These are phyloP conservation scores for Chloroclystis v-ata DNA, from an alignment of 2,888 invertebrate species.

Conservation along the genomic window DNA sequence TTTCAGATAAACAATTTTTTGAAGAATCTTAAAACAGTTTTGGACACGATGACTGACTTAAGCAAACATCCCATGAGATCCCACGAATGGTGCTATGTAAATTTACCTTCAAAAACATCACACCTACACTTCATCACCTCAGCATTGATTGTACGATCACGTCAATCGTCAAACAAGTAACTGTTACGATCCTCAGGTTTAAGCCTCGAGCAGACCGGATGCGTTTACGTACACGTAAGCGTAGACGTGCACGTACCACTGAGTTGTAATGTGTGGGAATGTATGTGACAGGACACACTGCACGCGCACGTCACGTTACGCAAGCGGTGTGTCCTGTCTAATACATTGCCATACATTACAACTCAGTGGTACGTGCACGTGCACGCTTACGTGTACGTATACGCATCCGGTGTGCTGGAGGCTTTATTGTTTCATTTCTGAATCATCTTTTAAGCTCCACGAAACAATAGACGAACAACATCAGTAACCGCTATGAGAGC, in stretches of 20 bases:
- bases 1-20: too few species aligned
- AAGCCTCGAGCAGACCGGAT: too few species aligned
- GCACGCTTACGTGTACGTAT: too few species aligned
- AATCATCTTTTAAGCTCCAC: slow-evolving; percentile 29
- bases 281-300: too few species aligned
- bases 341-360: too few species aligned
- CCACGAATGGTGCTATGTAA: slow-evolving; percentile 35
- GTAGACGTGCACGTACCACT: too few species aligned
- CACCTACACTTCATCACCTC: slow-evolving; percentile 40
- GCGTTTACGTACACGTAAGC: too few species aligned
- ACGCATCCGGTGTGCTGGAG: too few species aligned
- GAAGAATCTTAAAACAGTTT: slow-evolving; percentile 19
- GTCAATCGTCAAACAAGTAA: slow-evolving; percentile 39
- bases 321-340: too few species aligned
- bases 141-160: slow-evolving; percentile 38
- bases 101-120: slow-evolving; percentile 29
- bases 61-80: slow-evolving; percentile 29
- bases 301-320: too few species aligned
- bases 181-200: slow-evolving; percentile 24
- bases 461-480: slow-evolving; percentile 32
- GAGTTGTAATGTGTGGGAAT: too few species aligned
- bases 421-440: slow-evolving; percentile 24
- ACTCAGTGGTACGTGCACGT: too few species aligned
- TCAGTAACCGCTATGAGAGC: slow-evolving; percentile 39
- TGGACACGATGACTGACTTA: slow-evolving; percentile 22